Conservation (phyloP, 1,140 invertebrate genomes). For the roundworm (Caenorhabditis elegans) region WBcel235 BX284605.5:5883501-5884000, state of each 20-base stretch:
- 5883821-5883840: not conserved
- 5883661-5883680: slow-evolving; percentile 15
- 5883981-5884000: not conserved
- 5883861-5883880: not conserved
- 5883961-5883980: not conserved
- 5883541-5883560: not conserved
- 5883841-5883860: not conserved
- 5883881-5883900: not conserved
- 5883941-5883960: not conserved
- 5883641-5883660: not conserved
- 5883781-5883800: not conserved
- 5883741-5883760: not conserved
- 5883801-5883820: not conserved
- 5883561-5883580: slow-evolving; percentile 12
- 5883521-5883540: not conserved
- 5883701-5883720: not conserved
- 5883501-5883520: slow-evolving; percentile 20
- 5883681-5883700: slow-evolving; percentile 6
- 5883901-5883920: not conserved
- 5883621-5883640: not conserved
- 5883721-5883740: slow-evolving; percentile 2
- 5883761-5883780: not conserved
- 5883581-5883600: not conserved
- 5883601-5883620: slow-evolving; percentile 8
- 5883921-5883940: not conserved